A percentile compares a stretch with the other conserved stretches of the same genome.
These are phyloP conservation scores for Brassicogethes aeneus DNA, from an alignment of 2,888 invertebrate genomes.

Conservation along the genomic window DNA sequence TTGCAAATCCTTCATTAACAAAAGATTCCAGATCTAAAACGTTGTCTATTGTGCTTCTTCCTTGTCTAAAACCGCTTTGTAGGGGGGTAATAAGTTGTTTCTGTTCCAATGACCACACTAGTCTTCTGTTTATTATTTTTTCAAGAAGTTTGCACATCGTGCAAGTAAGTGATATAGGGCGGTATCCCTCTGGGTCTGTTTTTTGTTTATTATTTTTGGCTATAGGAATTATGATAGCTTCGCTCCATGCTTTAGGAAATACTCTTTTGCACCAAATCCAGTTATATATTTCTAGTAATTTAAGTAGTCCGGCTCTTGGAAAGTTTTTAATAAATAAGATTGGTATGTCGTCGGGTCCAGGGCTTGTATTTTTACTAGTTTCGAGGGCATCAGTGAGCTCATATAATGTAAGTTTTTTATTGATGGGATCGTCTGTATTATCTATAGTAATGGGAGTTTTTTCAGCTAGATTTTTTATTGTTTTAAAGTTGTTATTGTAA, in stretches of 20 bases:
- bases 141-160: conserved; percentile 10
- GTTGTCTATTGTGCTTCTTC: conserved; percentile 10
- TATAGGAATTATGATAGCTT: conserved; percentile 10
- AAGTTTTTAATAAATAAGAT: conserved; percentile 9
- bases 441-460: conserved; percentile 2
- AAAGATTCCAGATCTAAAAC: conserved; percentile 7
- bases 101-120: conserved; percentile 11
- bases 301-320: conserved; percentile 4
- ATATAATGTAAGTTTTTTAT: conserved; percentile 6
- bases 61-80: conserved; percentile 12
- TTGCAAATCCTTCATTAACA: conserved; percentile 8
- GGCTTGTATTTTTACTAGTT: conserved; percentile 5
- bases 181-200: conserved; percentile 10
- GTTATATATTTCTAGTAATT: conserved; percentile 9
- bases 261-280: conserved; percentile 2
- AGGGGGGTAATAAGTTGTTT: conserved; percentile 5
- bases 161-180: conserved; percentile 13
- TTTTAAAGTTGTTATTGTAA: conserved; percentile 3
- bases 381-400: conserved; percentile 10
- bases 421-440: conserved; percentile 7
- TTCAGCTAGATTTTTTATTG: conserved; percentile 3
- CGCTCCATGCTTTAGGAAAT: conserved; percentile 10
- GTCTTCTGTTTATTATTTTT: conserved; percentile 14
- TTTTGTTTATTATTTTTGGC: conserved; percentile 9
- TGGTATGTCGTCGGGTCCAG: conserved; percentile 10